Conservation (phyloP, 2,113 vertebrate species). For the Scophthalmus maximus region DNA sequence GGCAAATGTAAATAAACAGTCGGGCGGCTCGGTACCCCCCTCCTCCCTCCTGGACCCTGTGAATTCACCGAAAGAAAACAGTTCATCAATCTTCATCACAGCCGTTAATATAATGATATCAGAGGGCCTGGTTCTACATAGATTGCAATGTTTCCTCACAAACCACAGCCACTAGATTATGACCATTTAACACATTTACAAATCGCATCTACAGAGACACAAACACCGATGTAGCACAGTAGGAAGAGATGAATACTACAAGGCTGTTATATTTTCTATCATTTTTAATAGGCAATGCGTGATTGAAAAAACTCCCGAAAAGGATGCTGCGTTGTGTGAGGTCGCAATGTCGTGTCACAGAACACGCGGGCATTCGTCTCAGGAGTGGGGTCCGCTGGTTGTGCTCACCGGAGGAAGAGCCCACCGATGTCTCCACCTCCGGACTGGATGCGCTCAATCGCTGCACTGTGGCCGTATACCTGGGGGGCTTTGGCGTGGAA, state of each 20-base stretch:
- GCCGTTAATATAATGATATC: conserved; percentile 72
- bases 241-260: conserved; percentile 11
- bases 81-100: conserved; percentile 84
- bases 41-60: conserved; percentile 72
- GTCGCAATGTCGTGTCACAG: neutral
- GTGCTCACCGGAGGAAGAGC: conserved; percentile 62
- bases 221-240: neutral
- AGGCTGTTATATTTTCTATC: neutral
- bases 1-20: conserved; percentile 86
- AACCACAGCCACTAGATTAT: conserved; percentile 6
- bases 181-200: conserved; percentile 14
- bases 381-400: conserved; percentile 28
- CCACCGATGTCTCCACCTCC: conserved; percentile 58
- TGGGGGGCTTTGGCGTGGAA: conserved; percentile 54
- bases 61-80: conserved; percentile 84
- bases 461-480: conserved; percentile 71
- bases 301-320: neutral
- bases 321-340: neutral
- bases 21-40: conserved; percentile 55
- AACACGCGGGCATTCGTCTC: conserved; percentile 25
- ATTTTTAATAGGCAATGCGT: neutral
- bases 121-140: conserved; percentile 55
- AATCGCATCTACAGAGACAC: neutral
- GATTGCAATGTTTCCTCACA: conserved; percentile 31
- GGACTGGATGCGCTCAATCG: conserved; percentile 61